Base-by-base conservation (phyloP, 2,888 invertebrate genomes). In the Rhingia campestris region DNA sequence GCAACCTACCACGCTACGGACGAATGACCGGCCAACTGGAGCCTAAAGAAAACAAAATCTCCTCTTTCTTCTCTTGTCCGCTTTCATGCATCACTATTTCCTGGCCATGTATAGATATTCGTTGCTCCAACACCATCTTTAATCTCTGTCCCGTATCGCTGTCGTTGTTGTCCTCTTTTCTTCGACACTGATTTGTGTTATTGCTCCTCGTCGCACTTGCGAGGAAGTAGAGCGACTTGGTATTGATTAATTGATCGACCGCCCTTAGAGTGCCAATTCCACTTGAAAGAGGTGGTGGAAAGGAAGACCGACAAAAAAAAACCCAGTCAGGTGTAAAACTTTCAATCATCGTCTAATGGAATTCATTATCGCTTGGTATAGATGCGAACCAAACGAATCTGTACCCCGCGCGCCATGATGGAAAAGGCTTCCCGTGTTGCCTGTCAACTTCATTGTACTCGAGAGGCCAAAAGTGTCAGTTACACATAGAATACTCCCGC, bases 301-400 rank as follows among this genome's bases (percentile, higher is more conserved):
- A 63, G 7, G 12, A 39, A 47, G 47, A 58, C 22, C 22, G 22
- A 30, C 0, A 59, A 22, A 70, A 43, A 51, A 33, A 32, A 63
- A 72, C 9, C 10, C 76, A 76, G 59, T 81, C 81, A 81, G 75
- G 75, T 81, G 81, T 70, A 76, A 81, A 81, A 61, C 81, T 81
- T 81, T 81, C 81, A 76, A 81, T 81, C 81, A 81, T 81, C 76
- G 76, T 81, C 81, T 81, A 76, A 81, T 81, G 76, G 70, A 76
- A 81, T 81, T 81, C 81, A 81, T 81, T 81, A 81, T 76, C 63
- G 74, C 43, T 61, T 14, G 59, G 66, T 41, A 58, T 66, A 41
- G 56, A 61, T 74, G 59, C 49, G 69, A 70, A 64, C 4, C 56
- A 9, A 56, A 14, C 22, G 30, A 56, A 35, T 37, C 32, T 51